Base-by-base conservation (phyloP, 2,113 vertebrate species). In the Tapirus terrestris region DNA sequence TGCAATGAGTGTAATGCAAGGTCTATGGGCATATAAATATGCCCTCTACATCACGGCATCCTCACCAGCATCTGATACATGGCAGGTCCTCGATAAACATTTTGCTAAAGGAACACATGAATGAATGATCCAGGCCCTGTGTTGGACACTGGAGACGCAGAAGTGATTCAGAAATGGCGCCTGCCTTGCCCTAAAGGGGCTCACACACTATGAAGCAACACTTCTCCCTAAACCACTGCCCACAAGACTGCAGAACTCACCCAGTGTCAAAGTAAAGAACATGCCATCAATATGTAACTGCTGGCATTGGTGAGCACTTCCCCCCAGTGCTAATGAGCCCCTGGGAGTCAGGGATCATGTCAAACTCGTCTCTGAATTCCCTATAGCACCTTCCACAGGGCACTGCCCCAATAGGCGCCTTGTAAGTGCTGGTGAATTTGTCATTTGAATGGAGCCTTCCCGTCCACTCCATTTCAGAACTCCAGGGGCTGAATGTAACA, bases 381-480 rank as follows among this genome's bases (percentile, higher is more conserved):
- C 82, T 7, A 6, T 4, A 79, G 53, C 48, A 21, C 21, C 80
- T 36, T 18, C 29, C 80, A 8, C 0, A 20, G 51, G 23, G 73
- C 13, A 8, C n/a, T 61, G 43, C 14, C 68, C 39, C 6, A 12
- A 36, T 25, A n/a, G 70, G 25, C 5, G 13, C 85, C 25, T 4
- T 5, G 9, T 1, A 48, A 33, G 11, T 11, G 20, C 31, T 21
- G 11, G 80, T 3, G 43, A 61, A 29, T 39, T 21, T 51, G 92
- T 89, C 23, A 51, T 36, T 33, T 21, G 56, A 93, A 89, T 94
- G 91, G 92, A 4, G 63, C 86, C 84, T 97, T 94, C 97, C 60
- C 39, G 45, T 73, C n/a, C 18, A 75, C 31, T 96, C 80, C 63
- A 56, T 90, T 81, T 92, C 92, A 39, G 65, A 95, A 61, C n/a